These are phyloP conservation scores for Sebastes elongatus DNA, from an alignment of 2,797 vertebrate genomes.

Conservation along the genomic window DNA sequence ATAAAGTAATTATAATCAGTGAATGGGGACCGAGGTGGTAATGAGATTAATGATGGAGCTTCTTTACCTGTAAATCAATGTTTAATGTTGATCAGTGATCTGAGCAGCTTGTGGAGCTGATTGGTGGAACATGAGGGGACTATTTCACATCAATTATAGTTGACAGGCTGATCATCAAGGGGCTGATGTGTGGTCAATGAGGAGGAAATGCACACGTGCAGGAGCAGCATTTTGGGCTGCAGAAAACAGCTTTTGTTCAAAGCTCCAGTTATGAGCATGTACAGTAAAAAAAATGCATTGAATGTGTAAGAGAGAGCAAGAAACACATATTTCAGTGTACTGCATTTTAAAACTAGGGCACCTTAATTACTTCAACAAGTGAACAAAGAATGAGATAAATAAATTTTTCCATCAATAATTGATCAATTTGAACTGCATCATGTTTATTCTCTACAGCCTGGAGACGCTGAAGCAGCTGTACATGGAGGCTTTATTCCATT, in stretches of 20 bases:
- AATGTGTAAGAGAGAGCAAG: not conserved
- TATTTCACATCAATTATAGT: slow-evolving; percentile 51
- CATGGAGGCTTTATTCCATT: slow-evolving; percentile 39
- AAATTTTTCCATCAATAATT: not conserved
- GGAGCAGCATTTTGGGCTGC: not conserved
- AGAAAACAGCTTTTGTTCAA: slow-evolving; percentile 43
- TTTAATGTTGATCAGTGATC: slow-evolving; percentile 48
- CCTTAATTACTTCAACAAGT: slow-evolving; percentile 46
- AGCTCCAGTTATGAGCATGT: slow-evolving; percentile 17
- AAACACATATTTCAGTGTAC: slow-evolving; percentile 30
- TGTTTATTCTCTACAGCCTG: not conserved
- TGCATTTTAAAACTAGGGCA: slow-evolving; percentile 45
- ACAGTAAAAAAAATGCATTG: slow-evolving; percentile 16
- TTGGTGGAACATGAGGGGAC: slow-evolving; percentile 60
- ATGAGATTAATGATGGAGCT: slow-evolving; percentile 33
- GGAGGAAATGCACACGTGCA: slow-evolving; percentile 27
- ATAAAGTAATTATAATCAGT: slow-evolving; percentile 6
- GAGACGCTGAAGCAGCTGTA: not conserved
- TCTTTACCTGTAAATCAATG: slow-evolving; percentile 44
- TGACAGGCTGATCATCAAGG: slow-evolving; percentile 53
- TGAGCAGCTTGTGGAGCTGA: slow-evolving; percentile 45
- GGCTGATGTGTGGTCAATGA: slow-evolving; percentile 50
- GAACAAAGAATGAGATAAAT: not conserved
- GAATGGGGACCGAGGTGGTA: not conserved
- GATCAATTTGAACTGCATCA: not conserved